Evolutionary conservation across 2,113 vertebrate genomes (phyloP).

Genomic region (Sylvilagus bachmani): DNA sequence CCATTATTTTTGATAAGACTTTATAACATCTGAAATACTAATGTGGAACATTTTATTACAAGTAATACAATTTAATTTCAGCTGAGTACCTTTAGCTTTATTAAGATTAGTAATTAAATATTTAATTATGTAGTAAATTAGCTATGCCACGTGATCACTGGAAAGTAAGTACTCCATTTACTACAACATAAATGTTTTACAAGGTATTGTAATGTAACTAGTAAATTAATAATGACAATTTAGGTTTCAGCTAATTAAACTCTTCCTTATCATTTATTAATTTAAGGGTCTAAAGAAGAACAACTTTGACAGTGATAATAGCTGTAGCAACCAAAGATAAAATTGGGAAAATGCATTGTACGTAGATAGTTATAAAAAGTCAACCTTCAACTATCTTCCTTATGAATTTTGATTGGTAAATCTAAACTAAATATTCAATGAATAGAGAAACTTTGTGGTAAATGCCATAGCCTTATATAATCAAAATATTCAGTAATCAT

Average conservation of each 20-base stretch:
- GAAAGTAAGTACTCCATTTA: slow-evolving; percentile 86
- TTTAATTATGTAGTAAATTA: slow-evolving; percentile 88
- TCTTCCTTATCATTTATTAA: slow-evolving; percentile 84
- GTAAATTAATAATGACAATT: slow-evolving; percentile 91
- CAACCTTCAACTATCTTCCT: neutral
- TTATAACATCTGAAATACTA: slow-evolving; percentile 29
- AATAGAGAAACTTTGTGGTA: neutral
- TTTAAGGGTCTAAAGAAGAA: slow-evolving; percentile 81
- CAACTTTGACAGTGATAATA: slow-evolving; percentile 77
- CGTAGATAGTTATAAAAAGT: slow-evolving; percentile 28
- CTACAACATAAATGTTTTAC: slow-evolving; percentile 90
- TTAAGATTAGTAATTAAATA: slow-evolving; percentile 87
- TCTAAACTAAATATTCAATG: slow-evolving; percentile 45
- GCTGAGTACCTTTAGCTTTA: slow-evolving; percentile 79
- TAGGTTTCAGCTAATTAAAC: slow-evolving; percentile 89
- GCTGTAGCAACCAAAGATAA: slow-evolving; percentile 7
- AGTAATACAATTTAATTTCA: slow-evolving; percentile 82
- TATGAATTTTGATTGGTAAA: slow-evolving; percentile 29
- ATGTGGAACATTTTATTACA: slow-evolving; percentile 57
- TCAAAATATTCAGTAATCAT: slow-evolving; percentile 1
- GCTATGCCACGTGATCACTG: slow-evolving; percentile 78
- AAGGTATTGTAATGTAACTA: slow-evolving; percentile 85
- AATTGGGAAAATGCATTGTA: neutral
- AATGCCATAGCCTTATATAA: slow-evolving; percentile 24
- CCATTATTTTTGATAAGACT: slow-evolving; percentile 55